Conservation (phyloP, 2,113 vertebrate genomes). For the Dicerorhinus sumatrensis region DNA sequence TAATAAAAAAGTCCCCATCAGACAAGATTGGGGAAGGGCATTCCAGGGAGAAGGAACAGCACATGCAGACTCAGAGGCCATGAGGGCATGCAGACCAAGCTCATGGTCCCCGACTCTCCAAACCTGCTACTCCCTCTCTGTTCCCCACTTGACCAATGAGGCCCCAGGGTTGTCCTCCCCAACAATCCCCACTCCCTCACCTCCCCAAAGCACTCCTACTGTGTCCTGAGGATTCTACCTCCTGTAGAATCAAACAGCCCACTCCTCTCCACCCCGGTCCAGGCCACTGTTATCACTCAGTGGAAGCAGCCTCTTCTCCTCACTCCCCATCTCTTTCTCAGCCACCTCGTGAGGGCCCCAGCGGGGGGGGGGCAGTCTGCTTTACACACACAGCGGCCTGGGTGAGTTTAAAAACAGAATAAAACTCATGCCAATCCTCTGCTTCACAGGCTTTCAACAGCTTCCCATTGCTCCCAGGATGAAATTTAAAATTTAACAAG, state of each 20-base stretch:
- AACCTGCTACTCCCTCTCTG: neutral
- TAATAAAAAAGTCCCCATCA: neutral
- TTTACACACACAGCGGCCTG: neutral
- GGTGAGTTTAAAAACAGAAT: neutral
- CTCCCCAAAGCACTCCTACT: neutral
- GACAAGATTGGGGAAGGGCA: neutral
- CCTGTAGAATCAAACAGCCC: neutral
- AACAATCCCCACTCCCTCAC: accelerated
- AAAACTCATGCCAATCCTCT: neutral
- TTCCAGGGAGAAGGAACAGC: neutral
- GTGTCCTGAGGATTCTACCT: neutral
- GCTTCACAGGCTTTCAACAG: neutral
- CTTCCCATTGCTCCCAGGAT: neutral
- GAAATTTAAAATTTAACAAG: neutral
- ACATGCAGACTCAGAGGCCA: neutral
- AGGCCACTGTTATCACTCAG: neutral
- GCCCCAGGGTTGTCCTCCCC: neutral
- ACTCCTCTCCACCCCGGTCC: neutral
- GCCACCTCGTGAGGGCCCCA: neutral
- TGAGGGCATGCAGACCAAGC: neutral
- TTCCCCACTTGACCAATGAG: neutral
- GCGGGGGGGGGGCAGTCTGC: neutral
- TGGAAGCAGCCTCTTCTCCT: neutral
- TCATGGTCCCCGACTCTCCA: neutral
- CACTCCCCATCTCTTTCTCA: neutral